phyloP scores from a whole-genome alignment of 1,140 invertebrate genomes.

The Aphidius gifuensis region DNA sequence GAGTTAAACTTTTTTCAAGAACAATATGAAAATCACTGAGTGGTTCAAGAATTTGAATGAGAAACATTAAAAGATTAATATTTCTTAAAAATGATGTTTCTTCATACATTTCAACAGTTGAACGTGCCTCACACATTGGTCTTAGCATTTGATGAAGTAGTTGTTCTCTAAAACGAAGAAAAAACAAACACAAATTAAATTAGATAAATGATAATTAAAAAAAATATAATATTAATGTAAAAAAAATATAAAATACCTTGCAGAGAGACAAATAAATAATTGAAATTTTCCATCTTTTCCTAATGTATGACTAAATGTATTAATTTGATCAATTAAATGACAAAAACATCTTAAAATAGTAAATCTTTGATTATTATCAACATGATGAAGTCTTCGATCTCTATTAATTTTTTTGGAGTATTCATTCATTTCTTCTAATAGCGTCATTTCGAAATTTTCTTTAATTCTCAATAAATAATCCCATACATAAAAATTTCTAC shows the following conservation, averaged over 20 bases:
- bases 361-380: constrained; percentile 58
- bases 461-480: constrained; percentile 89
- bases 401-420: constrained; percentile 47
- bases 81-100: constrained; percentile 91
- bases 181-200: constrained; percentile 9
- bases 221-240: background rate
- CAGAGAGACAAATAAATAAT: constrained; percentile 83
- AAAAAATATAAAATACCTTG: constrained; percentile 41
- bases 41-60: constrained; percentile 88
- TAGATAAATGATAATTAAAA: constrained; percentile 13
- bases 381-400: constrained; percentile 42
- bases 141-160: constrained; percentile 84
- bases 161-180: constrained; percentile 74
- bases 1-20: constrained; percentile 90
- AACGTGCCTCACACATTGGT: constrained; percentile 79
- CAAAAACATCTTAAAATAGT: constrained; percentile 74
- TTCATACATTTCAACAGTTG: constrained; percentile 92
- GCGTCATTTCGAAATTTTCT: constrained; percentile 76
- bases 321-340: constrained; percentile 80
- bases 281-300: constrained; percentile 99
- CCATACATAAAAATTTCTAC: constrained; percentile 95
- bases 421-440: constrained; percentile 61
- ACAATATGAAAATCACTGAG: constrained; percentile 90
- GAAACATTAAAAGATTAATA: constrained; percentile 77
- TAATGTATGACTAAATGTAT: constrained; percentile 75